phyloP scores from a whole-genome alignment of 2,113 vertebrate species.

The Mirounga angustirostris region DNA sequence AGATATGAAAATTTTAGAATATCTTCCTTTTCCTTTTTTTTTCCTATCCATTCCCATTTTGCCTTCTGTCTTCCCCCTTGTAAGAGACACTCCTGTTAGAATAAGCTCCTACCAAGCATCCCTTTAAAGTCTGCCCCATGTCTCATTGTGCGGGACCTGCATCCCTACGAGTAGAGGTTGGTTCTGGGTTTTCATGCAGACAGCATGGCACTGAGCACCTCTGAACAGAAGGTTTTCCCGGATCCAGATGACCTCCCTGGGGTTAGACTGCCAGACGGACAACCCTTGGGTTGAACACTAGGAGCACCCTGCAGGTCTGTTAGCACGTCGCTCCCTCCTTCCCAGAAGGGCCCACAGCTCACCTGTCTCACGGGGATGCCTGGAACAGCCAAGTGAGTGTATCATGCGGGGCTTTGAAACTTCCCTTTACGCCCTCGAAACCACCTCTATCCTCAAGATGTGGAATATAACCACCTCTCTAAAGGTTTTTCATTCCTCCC shows the following conservation, averaged over 20 bases:
- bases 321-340: fast-evolving
- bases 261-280: neutral
- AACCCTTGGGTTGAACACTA: neutral
- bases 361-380: too few relatives aligned
- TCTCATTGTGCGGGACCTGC: neutral
- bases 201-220: fast-evolving
- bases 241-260: neutral
- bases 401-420: neutral
- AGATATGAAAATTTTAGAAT: neutral
- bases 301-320: neutral
- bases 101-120: neutral
- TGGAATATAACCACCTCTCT: fast-evolving
- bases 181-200: neutral
- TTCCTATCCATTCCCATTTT: neutral
- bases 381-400: fast-evolving
- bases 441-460: fast-evolving
- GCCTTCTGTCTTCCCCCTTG: neutral
- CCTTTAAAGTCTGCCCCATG: neutral
- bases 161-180: neutral
- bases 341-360: too few relatives aligned
- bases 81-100: neutral
- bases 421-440: neutral
- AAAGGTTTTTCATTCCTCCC: fast-evolving
- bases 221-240: neutral
- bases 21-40: neutral